Base-by-base conservation (phyloP, 2,888 invertebrate genomes). In the Drosophila algonquin region DNA sequence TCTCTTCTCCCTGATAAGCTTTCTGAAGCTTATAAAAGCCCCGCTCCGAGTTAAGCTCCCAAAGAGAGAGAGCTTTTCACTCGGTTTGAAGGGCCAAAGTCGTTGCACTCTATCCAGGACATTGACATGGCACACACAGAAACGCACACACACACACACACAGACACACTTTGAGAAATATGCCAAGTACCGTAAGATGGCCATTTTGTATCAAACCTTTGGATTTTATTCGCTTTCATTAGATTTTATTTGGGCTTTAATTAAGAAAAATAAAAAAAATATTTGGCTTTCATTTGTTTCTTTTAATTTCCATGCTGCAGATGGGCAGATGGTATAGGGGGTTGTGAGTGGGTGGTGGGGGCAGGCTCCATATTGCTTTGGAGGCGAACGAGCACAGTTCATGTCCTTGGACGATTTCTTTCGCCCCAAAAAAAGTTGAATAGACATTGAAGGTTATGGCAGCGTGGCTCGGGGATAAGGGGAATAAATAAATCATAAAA, bases 381-480 rank as follows among this genome's bases (percentile, higher is more conserved):
- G 52, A 51, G 52, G 54, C 54, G 55, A 73, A 24, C 24, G 24
- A 24, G 71, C 64, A 64, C 54, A 64, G 79, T 61, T 76, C 64
- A 56, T 65, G 83, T 86, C 83, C 83, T 84, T 84, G 83, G 67
- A 70, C 84, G 77, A 79, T 77, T 81, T 8, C 27, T 2, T 86
- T 74, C 58, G 10, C 7, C 40, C 54, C 72, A 55, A 24, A 52
- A 84, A 80, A 84, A 81, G 83, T 87, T 87, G 84, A 84, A 87
- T 70, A 87, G 56, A 78, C 87, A 70, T 56, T 60, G 78, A 84
- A 84, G 83, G 84, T 78, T 76, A 63, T 50, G 44, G 44, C 48
- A 60, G 53, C 32, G 61, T 40, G 21, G 14, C 14, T 24, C 24
- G 24, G 24, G 24, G 24, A 24, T 24, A 3, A 4, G 24, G 14